Evolutionary conservation across 2,797 vertebrate species (phyloP).

Genomic region (Gymnodraco acuticeps): DNA sequence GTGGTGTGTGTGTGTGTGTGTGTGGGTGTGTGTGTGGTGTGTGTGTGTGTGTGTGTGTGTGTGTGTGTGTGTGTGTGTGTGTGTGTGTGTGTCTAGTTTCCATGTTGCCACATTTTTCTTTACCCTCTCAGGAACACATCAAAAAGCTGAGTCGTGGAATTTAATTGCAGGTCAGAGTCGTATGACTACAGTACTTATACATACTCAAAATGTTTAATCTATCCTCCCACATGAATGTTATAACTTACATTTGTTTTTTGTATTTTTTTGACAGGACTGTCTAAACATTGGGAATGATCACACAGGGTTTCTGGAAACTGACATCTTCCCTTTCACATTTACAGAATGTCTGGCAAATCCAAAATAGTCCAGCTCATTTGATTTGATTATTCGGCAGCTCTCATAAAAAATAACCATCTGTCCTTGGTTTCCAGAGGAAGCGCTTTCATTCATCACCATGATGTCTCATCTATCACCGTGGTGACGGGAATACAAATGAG

Average conservation of each 20-base stretch:
- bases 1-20: background rate
- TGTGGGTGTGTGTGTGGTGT: constrained; percentile 17
- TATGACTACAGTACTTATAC: constrained; percentile 37
- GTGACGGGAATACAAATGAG: constrained; percentile 82
- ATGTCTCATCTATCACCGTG: constrained; percentile 83
- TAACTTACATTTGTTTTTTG: constrained; percentile 7
- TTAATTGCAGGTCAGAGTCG: constrained; percentile 55
- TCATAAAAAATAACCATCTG: constrained; percentile 85
- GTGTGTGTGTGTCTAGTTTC: constrained; percentile 4
- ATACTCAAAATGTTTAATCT: constrained; percentile 34
- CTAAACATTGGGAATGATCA: constrained; percentile 22
- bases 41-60: constrained; percentile 9
- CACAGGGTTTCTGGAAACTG: constrained; percentile 31
- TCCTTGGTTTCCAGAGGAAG: constrained; percentile 82
- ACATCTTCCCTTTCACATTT: constrained; percentile 63
- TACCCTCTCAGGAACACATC: constrained; percentile 35
- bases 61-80: too few species aligned
- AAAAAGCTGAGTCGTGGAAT: constrained; percentile 49
- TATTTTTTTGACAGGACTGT: constrained; percentile 9
- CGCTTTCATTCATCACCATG: constrained; percentile 81
- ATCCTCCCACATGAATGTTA: constrained; percentile 9
- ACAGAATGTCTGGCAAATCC: constrained; percentile 55
- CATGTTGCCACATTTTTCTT: constrained; percentile 39
- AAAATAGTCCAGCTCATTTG: constrained; percentile 74
- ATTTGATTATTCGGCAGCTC: constrained; percentile 80